These are phyloP conservation scores for Aegithalos caudatus DNA, from an alignment of 2,113 vertebrate genomes.

Conservation along the genomic window DNA sequence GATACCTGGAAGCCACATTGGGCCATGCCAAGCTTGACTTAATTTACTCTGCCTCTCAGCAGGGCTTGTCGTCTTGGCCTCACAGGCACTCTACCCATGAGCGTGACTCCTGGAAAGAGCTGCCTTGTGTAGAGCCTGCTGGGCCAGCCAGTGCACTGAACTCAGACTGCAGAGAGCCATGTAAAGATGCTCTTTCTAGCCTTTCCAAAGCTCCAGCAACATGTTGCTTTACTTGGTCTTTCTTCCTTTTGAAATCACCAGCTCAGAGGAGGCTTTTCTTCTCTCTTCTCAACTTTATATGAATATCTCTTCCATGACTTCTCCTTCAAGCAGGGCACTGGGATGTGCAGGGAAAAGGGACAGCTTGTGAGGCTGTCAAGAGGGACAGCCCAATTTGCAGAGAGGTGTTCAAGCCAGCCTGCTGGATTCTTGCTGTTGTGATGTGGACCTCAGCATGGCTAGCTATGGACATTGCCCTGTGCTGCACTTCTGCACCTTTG, in stretches of 20 bases:
- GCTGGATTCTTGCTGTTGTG: not conserved
- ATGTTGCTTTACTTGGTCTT: not conserved
- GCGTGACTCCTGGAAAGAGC: not conserved
- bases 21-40: not conserved
- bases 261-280: not conserved
- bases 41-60: not conserved
- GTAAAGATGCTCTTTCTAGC: not conserved
- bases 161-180: accelerated
- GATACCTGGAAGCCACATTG: not conserved
- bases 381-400: not conserved
- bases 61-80: not conserved
- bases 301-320: not conserved
- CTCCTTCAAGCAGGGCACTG: not conserved
- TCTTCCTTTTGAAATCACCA: not conserved
- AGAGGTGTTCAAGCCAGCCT: not conserved
- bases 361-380: not conserved
- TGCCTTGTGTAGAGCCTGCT: not conserved
- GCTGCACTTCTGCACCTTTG: not conserved
- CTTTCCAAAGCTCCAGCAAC: not conserved
- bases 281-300: not conserved
- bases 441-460: not conserved
- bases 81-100: not conserved
- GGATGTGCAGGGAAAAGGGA: accelerated
- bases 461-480: not conserved
- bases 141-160: not conserved